Base-by-base conservation (phyloP, 2,113 vertebrate genomes). In the Amblyornis subalaris region DNA sequence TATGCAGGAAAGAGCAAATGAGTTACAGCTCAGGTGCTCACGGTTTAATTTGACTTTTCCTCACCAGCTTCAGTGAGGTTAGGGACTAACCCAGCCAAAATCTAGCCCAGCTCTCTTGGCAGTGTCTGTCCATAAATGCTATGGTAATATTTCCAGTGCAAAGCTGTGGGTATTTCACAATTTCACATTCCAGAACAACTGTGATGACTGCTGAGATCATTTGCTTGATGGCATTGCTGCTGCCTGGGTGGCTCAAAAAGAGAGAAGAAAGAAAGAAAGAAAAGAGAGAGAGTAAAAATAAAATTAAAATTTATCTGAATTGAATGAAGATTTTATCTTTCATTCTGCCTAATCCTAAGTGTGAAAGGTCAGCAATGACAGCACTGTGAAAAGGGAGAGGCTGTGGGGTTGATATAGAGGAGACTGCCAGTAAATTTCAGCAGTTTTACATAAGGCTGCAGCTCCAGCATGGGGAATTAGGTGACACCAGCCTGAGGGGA, bases 171-270 rank as follows among this genome's bases (percentile, higher is more conserved):
- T 79, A 80, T 88, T 93, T 95, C 78, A 85, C 58, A 50, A 38
- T 92, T 94, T 96, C 82, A 66, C 80, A 81, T 89, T 79, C 47
- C 82, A 89, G 71, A 82, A 25, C 61, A 76, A 19, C 74, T 40
- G 28, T 76, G 78, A 66, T 73, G 53, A 66, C 66, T 83, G 58
- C 89, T 88, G 51, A 76, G 51, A 96, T 53, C n/a, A 33, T 69
- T 91, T 83, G n/a, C 42, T 84, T 70, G 60, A 72, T 55, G 65
- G 23, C 24, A 31, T 89, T 83, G 70, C 40, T 71, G 54, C 58
- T 88, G 57, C 82, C 89, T 81, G 72, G 45, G 35, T 57, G 47
- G 33, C 10, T 38, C 36, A 38, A 7, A 4, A 19, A 11, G 13
- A 15, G 6, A 9, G 17, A 36, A 5, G 3, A 29, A 6, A 44